phyloP scores from a whole-genome alignment of 2,797 vertebrate species.

The Periophthalmus magnuspinnatus region DNA sequence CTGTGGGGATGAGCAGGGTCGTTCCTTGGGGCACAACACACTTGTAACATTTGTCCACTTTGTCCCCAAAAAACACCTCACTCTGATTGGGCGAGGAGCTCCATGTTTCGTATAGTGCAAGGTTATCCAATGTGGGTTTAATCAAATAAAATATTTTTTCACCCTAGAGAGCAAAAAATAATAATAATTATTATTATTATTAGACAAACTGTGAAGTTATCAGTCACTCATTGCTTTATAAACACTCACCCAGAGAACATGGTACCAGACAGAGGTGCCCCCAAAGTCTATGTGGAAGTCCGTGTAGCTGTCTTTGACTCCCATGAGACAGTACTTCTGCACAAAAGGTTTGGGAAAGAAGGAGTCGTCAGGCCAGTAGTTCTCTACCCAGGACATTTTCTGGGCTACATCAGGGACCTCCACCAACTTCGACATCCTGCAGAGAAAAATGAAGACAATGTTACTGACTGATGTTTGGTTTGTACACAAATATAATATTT shows the following conservation, averaged over 20 bases:
- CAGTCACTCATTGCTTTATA: not conserved
- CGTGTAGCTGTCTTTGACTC: slow-evolving; percentile 96
- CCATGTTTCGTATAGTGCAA: slow-evolving; percentile 97
- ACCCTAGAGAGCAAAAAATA: slow-evolving; percentile 79
- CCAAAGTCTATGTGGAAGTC: slow-evolving; percentile 99
- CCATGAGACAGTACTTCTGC: slow-evolving; percentile 99
- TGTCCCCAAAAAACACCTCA: slow-evolving; percentile 96
- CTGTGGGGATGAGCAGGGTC: slow-evolving; percentile 97
- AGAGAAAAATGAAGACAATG: not conserved
- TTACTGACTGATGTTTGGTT: not conserved
- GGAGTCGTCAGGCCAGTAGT: slow-evolving; percentile 98
- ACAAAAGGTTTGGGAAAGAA: slow-evolving; percentile 98
- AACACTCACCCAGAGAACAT: slow-evolving; percentile 94
- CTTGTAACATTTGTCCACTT: slow-evolving; percentile 97
- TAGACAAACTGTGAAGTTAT: not conserved
- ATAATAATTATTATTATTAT: too few species aligned
- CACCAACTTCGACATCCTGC: slow-evolving; percentile 95
- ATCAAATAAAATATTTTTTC: slow-evolving; percentile 99
- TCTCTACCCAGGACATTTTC: slow-evolving; percentile 99
- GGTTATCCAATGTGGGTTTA: slow-evolving; percentile 92
- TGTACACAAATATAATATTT: not conserved
- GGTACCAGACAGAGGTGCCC: slow-evolving; percentile 99
- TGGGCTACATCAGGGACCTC: slow-evolving; percentile 94
- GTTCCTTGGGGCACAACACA: slow-evolving; percentile 94
- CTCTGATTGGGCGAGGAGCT: slow-evolving; percentile 98